Percentiles rank a stretch among this genome's conserved stretches.
Conservation (phyloP, 2,797 vertebrate species). For the Cossypha caffra region DNA sequence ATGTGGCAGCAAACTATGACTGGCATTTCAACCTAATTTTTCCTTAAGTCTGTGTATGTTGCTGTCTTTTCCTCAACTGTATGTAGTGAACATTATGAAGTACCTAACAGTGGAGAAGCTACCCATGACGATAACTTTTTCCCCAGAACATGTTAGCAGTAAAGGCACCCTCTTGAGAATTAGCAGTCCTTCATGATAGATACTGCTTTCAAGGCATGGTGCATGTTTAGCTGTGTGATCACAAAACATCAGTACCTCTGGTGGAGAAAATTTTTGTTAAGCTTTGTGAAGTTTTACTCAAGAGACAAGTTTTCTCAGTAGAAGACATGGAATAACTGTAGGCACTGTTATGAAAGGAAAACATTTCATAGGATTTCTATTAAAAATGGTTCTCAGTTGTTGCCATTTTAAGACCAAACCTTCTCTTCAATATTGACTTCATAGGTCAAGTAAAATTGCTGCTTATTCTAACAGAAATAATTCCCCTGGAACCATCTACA, state of each 20-base stretch:
- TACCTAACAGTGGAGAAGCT: neutral
- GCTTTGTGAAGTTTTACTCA: neutral
- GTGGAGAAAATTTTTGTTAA: neutral
- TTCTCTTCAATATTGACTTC: conserved; percentile 20
- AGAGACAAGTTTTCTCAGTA: neutral
- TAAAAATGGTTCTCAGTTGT: neutral
- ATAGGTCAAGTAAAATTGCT: conserved; percentile 45
- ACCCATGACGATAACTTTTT: neutral
- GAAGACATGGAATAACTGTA: neutral
- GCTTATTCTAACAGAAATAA: conserved; percentile 25
- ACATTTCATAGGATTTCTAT: neutral
- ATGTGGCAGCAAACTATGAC: neutral
- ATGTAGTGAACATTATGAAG: neutral
- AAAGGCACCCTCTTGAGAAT: neutral
- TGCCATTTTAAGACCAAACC: neutral
- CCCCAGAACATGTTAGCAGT: neutral
- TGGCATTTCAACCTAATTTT: neutral
- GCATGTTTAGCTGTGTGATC: neutral
- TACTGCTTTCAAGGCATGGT: neutral
- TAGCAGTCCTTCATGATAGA: neutral
- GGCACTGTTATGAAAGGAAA: neutral
- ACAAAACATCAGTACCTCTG: neutral
- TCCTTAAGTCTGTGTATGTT: neutral
- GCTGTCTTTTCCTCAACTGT: neutral
- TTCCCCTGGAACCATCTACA: conserved; percentile 5